phyloP scores from a whole-genome alignment of 2,113 vertebrate species.

The Otolemur garnettii region DNA sequence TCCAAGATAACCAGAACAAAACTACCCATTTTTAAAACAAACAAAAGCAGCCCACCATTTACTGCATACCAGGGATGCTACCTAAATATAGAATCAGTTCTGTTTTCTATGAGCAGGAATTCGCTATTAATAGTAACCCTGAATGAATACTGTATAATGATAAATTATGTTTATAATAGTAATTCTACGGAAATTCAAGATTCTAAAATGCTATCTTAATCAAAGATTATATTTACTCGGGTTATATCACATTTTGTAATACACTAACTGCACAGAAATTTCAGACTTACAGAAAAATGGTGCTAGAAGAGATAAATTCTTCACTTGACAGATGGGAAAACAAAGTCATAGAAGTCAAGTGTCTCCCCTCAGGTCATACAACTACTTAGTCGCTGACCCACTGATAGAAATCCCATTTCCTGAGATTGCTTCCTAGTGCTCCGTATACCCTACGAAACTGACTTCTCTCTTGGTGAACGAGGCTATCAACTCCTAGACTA shows the following conservation, averaged over 20 bases:
- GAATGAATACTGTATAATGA: background rate
- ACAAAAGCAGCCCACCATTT: background rate
- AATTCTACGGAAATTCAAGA: background rate
- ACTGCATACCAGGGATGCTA: background rate
- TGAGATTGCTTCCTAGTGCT: background rate
- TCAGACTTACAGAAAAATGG: background rate
- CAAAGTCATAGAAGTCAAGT: background rate
- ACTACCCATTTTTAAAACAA: background rate
- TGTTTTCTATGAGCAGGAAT: background rate
- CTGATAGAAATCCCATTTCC: background rate
- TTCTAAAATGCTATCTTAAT: background rate
- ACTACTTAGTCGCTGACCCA: constrained; percentile 7
- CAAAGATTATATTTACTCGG: background rate
- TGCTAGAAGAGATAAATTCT: background rate
- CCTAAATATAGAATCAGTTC: background rate
- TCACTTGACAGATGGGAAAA: background rate
- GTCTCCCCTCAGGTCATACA: background rate
- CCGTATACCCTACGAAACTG: background rate
- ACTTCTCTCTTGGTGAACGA: background rate
- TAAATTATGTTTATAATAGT: background rate
- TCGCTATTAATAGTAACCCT: background rate
- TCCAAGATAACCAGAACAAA: constrained; percentile 1
- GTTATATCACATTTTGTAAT: background rate
- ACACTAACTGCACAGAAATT: background rate
- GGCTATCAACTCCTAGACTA: background rate